phyloP scores from a whole-genome alignment of 64 coral and sea anemone genomes.

The Trachythela sp. region DNA sequence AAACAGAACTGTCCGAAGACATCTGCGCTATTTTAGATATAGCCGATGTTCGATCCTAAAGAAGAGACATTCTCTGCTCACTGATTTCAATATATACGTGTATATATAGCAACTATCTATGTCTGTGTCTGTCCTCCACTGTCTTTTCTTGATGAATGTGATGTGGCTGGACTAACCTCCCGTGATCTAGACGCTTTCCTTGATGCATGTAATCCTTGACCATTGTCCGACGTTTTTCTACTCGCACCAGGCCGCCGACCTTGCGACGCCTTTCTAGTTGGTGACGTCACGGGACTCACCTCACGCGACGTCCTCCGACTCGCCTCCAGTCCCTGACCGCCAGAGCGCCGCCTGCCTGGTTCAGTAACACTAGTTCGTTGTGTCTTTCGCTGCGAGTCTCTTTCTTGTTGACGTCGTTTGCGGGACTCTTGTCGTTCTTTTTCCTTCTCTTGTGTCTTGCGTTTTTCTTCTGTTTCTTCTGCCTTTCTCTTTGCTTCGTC shows the following conservation, averaged over 20 bases:
- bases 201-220: not conserved
- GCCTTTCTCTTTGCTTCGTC: slow-evolving; percentile 67
- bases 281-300: not conserved
- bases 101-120: no score
- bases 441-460: slow-evolving; percentile 72
- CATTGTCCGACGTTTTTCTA: not conserved
- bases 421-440: slow-evolving; percentile 62
- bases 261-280: not conserved
- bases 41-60: no score
- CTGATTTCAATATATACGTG: no score
- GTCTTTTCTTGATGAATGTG: not conserved
- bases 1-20: no score
- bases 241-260: not conserved
- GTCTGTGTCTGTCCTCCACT: no score
- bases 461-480: slow-evolving; percentile 82
- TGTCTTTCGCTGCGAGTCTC: not conserved
- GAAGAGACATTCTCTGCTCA: no score
- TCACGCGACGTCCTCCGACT: not conserved
- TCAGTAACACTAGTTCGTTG: not conserved
- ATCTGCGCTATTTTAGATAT: no score
- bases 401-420: slow-evolving; percentile 43
- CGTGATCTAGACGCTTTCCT: not conserved
- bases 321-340: not conserved
- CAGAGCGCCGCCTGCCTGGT: not conserved
- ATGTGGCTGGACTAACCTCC: not conserved